These are phyloP conservation scores for Emydocephalus ijimae DNA, from an alignment of 2,113 vertebrate species.

Conservation along the genomic window DNA sequence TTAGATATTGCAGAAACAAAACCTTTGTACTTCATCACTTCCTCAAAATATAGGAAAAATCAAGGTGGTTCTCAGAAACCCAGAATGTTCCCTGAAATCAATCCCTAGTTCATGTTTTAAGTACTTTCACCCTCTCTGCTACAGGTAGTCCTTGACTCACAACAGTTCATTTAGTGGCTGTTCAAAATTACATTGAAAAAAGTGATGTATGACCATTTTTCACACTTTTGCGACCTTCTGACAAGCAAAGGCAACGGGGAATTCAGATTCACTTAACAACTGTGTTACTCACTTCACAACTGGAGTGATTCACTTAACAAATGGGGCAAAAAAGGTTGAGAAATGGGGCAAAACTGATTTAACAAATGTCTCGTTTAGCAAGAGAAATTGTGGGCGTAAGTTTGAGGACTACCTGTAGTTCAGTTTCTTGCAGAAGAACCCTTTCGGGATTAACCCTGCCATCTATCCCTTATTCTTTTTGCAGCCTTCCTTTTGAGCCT, in stretches of 20 bases:
- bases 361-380: background rate
- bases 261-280: background rate
- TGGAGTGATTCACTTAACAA: background rate
- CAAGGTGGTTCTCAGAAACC: background rate
- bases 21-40: background rate
- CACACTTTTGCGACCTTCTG: background rate
- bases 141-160: background rate
- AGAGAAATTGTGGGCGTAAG: background rate
- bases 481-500: background rate
- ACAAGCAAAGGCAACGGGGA: background rate
- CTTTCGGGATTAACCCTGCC: background rate
- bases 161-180: background rate
- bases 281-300: background rate
- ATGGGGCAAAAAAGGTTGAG: background rate
- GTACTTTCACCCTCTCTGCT: background rate
- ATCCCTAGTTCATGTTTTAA: background rate
- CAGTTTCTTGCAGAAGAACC: background rate
- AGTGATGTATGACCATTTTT: background rate
- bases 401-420: background rate
- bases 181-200: background rate
- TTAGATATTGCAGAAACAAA: background rate
- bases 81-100: background rate
- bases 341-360: background rate
- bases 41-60: background rate
- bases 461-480: background rate